Conservation (phyloP, 2,113 vertebrate genomes). For the Epinephelus lanceolatus region DNA sequence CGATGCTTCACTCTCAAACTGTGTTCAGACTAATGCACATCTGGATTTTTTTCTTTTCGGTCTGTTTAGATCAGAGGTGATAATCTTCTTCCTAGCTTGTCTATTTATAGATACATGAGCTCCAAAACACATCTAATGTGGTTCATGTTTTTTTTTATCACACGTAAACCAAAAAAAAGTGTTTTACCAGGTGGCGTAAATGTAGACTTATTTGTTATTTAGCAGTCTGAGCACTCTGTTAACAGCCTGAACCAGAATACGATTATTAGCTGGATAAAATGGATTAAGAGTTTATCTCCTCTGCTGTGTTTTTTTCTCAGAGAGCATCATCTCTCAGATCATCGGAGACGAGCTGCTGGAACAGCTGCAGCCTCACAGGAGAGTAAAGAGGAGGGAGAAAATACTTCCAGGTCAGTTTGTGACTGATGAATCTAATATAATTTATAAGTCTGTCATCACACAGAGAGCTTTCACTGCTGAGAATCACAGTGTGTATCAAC, state of each 20-base stretch:
- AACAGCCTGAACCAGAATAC: not conserved
- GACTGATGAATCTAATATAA: not conserved
- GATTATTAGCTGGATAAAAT: not conserved
- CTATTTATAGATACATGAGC: not conserved
- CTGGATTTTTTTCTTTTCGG: not conserved
- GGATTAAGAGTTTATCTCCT: not conserved
- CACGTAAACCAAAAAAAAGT: not conserved
- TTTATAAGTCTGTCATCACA: no score
- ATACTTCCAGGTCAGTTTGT: conserved; percentile 78
- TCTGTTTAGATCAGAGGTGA: not conserved
- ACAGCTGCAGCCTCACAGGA: conserved; percentile 77
- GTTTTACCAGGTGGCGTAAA: not conserved
- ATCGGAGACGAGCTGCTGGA: conserved; percentile 84
- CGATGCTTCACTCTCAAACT: no score
- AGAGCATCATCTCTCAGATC: conserved; percentile 76
- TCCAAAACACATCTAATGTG: not conserved
- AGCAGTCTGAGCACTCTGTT: not conserved
- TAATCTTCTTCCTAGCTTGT: no score
- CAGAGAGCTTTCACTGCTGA: not conserved
- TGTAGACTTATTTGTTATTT: not conserved
- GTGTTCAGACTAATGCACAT: not conserved
- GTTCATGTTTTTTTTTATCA: not conserved
- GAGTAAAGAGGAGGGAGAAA: conserved; percentile 87
- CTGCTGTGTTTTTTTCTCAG: conserved; percentile 53
- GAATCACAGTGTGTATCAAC: not conserved